Evolutionary conservation across 2,113 vertebrate species (phyloP).

Genomic region (Porphyrio hochstetteri): DNA sequence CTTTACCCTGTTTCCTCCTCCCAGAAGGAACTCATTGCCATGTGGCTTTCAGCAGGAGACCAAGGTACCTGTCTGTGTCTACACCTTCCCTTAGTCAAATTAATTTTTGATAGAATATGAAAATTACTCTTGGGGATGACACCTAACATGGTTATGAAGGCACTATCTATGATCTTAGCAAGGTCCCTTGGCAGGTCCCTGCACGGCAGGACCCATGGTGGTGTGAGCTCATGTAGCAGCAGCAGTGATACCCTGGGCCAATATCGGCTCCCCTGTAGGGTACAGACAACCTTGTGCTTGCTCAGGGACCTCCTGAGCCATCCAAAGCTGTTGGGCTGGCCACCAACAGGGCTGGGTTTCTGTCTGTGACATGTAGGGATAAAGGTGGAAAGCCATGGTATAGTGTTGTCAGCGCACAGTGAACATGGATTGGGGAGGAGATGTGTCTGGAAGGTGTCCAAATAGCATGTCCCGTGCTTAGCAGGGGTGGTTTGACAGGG

Average conservation of each 20-base stretch:
- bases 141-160: background rate
- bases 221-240: background rate
- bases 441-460: background rate
- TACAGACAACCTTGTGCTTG: background rate
- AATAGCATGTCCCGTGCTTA: background rate
- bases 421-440: background rate
- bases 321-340: fast-evolving
- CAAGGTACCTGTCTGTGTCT: no score
- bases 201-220: background rate
- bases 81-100: no score
- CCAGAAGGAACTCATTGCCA: background rate
- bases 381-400: background rate
- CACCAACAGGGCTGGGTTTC: background rate
- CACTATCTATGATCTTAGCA: background rate
- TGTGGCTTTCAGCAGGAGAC: background rate
- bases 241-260: background rate
- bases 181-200: background rate
- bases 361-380: background rate
- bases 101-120: no score
- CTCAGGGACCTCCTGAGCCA: background rate
- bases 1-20: background rate
- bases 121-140: background rate
- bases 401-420: background rate
- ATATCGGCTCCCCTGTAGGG: background rate
- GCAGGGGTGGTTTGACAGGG: background rate